phyloP scores from a whole-genome alignment of 2,113 vertebrate genomes.

The Rousettus leschenaultii region DNA sequence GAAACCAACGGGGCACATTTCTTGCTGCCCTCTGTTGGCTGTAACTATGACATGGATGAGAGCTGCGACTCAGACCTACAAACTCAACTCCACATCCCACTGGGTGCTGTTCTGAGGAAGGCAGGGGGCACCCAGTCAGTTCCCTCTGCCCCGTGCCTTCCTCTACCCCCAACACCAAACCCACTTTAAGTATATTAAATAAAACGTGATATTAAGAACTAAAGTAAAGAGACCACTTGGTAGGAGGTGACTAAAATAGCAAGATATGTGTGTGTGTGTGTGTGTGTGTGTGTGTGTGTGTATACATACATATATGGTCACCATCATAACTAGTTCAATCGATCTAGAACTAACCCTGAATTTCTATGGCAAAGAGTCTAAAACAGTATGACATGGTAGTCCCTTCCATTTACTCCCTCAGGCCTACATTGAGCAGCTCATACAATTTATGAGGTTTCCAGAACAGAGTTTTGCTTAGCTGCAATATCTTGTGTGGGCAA shows the following conservation, averaged over 20 bases:
- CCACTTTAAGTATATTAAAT: not conserved
- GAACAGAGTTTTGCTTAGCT: conserved; percentile 52
- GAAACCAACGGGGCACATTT: not conserved
- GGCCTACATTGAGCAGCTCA: conserved; percentile 35
- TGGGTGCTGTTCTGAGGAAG: not conserved
- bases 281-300: not conserved
- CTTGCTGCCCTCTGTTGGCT: not conserved
- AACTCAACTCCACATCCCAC: not conserved
- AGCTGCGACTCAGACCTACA: too few species aligned
- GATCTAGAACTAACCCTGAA: conserved; percentile 30
- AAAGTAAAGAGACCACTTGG: not conserved
- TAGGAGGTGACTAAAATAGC: conserved; percentile 1
- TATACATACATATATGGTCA: not conserved
- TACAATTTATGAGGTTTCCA: conserved; percentile 60
- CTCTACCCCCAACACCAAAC: not conserved
- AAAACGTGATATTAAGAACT: not conserved
- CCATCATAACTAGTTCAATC: conserved; percentile 18
- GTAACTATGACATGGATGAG: not conserved
- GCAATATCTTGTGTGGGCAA: conserved; percentile 63
- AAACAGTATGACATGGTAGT: conserved; percentile 33
- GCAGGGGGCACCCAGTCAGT: not conserved
- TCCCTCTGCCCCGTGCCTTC: not conserved
- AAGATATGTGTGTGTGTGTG: not conserved
- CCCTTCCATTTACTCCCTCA: conserved; percentile 52
- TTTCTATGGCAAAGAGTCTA: conserved; percentile 38